phyloP scores from a whole-genome alignment of 2,797 vertebrate species.

The Natrix natrix region DNA sequence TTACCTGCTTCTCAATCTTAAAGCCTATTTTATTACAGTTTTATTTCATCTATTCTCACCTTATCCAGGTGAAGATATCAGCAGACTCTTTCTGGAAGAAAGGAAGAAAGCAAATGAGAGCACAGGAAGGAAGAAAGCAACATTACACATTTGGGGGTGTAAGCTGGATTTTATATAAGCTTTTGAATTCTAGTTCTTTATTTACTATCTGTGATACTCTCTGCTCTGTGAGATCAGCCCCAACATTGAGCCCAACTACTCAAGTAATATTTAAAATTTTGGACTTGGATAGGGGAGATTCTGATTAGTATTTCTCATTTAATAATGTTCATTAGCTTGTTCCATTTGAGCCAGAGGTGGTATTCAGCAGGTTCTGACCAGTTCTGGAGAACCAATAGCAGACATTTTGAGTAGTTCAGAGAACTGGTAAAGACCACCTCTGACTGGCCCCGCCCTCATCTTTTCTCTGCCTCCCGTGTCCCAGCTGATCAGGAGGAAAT shows the following conservation, averaged over 20 bases:
- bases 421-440: too few species aligned
- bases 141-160: background rate
- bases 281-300: background rate
- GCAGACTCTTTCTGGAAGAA: background rate
- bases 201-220: background rate
- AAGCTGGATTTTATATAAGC: background rate
- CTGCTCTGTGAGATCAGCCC: background rate
- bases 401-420: too few species aligned
- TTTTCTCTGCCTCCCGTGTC: too few species aligned
- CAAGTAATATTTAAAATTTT: background rate
- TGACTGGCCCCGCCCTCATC: too few species aligned
- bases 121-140: background rate
- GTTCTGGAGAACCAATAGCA: too few species aligned
- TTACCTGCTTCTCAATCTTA: background rate
- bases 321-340: background rate
- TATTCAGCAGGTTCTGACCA: too few species aligned
- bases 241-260: background rate
- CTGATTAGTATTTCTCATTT: background rate
- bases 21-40: background rate
- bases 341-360: background rate
- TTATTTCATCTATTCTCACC: background rate
- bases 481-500: too few species aligned
- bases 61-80: background rate
- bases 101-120: background rate
- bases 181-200: background rate